Conservation (phyloP, 2,113 vertebrate species). For the Rhinoderma darwinii region DNA sequence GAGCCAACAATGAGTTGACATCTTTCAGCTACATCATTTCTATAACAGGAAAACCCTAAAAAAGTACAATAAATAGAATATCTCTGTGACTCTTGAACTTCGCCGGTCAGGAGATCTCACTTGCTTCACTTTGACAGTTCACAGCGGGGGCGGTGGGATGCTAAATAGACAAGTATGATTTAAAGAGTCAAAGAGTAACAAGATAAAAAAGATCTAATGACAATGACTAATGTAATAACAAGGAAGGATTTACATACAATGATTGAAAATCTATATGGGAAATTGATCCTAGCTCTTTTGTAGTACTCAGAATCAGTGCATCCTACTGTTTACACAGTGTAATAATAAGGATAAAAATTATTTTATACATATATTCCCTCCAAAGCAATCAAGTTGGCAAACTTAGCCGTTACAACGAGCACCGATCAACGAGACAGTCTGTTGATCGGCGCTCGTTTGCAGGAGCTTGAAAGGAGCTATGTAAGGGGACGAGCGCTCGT, state of each 20-base stretch:
- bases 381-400: too few relatives aligned
- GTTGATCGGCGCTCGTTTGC: too few relatives aligned
- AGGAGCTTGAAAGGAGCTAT: too few relatives aligned
- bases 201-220: not conserved
- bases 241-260: not conserved
- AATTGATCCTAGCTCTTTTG: not conserved
- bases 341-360: too few relatives aligned
- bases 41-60: not conserved
- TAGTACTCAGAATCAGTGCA: too few relatives aligned
- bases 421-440: too few relatives aligned
- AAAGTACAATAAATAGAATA: not conserved
- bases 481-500: too few relatives aligned
- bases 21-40: not conserved
- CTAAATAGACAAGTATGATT: not conserved
- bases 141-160: not conserved
- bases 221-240: not conserved
- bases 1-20: not conserved
- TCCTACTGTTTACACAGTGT: too few relatives aligned
- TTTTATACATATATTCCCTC: too few relatives aligned
- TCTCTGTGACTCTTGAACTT: not conserved
- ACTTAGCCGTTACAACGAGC: too few relatives aligned
- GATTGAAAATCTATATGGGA: not conserved
- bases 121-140: not conserved
- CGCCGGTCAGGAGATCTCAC: not conserved
- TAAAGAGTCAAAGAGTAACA: not conserved